Percentiles rank a stretch among this genome's conserved stretches.
Conservation (phyloP, 1,140 invertebrate genomes). For the Micrasema minimum region DNA sequence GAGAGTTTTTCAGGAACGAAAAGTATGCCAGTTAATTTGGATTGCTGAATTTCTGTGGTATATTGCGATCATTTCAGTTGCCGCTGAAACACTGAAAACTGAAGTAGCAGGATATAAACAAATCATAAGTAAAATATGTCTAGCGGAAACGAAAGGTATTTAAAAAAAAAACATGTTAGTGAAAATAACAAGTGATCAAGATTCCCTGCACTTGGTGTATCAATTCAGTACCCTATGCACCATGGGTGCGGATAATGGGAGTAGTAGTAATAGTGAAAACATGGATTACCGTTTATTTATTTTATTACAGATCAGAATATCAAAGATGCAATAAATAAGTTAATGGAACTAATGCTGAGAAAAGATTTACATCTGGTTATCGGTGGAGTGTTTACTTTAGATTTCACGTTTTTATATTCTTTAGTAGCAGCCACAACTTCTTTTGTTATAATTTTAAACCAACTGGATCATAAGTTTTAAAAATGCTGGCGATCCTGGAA, state of each 20-base stretch:
- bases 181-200: no score
- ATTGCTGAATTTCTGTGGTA: background rate
- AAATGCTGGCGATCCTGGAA: no score
- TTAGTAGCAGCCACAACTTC: background rate
- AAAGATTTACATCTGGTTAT: background rate
- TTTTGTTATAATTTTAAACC: background rate
- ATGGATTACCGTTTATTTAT: no score
- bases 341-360: background rate
- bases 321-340: background rate
- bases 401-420: constrained; percentile 3
- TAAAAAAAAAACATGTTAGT: no score
- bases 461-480: background rate
- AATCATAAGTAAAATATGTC: background rate
- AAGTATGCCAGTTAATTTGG: background rate
- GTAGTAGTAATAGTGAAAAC: no score
- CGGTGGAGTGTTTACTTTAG: background rate
- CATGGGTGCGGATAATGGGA: no score
- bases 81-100: background rate
- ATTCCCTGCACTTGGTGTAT: no score
- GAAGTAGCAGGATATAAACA: background rate
- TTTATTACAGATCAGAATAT: background rate
- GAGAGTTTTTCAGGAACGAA: no score
- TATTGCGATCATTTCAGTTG: background rate
- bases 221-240: no score
- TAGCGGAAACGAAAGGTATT: background rate